phyloP scores from a whole-genome alignment of 2,888 invertebrate species.

The Chalcosyrphus nemorum region DNA sequence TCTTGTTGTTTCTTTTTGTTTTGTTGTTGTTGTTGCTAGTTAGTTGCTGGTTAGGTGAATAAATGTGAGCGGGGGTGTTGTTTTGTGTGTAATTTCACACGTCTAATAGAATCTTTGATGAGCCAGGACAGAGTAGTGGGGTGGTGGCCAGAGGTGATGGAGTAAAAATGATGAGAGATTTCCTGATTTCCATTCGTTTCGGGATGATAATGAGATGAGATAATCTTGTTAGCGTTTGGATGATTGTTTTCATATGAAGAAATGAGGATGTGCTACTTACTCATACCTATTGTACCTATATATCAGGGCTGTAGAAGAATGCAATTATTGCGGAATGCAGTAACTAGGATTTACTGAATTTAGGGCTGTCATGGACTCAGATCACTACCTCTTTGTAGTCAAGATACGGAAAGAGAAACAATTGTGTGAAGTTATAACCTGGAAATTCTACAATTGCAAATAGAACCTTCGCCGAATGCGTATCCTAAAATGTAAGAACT shows the following conservation, averaged over 20 bases:
- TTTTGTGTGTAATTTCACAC: conserved; percentile 21
- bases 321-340: too few species aligned
- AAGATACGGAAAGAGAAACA: too few species aligned
- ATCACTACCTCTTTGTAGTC: too few species aligned
- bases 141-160: conserved; percentile 20
- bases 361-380: too few species aligned
- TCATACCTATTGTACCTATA: too few species aligned
- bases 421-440: too few species aligned
- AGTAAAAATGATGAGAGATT: conserved; percentile 55
- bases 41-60: conserved; percentile 10
- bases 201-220: conserved; percentile 57
- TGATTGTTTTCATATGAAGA: conserved; percentile 24
- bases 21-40: conserved; percentile 8
- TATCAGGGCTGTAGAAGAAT: too few species aligned
- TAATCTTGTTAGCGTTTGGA: conserved; percentile 61
- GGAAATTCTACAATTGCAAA: too few species aligned
- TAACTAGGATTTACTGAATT: too few species aligned
- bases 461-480: too few species aligned
- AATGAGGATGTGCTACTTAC: background rate
- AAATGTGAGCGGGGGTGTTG: conserved; percentile 19
- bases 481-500: too few species aligned
- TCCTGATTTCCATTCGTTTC: conserved; percentile 49
- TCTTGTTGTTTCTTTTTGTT: conserved; percentile 48
- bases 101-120: conserved; percentile 48
- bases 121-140: background rate